Evolutionary conservation across 2,888 invertebrate genomes (phyloP), one percentile per base, ranked within the genome.

Genomic region (Anaspis maculata): DNA sequence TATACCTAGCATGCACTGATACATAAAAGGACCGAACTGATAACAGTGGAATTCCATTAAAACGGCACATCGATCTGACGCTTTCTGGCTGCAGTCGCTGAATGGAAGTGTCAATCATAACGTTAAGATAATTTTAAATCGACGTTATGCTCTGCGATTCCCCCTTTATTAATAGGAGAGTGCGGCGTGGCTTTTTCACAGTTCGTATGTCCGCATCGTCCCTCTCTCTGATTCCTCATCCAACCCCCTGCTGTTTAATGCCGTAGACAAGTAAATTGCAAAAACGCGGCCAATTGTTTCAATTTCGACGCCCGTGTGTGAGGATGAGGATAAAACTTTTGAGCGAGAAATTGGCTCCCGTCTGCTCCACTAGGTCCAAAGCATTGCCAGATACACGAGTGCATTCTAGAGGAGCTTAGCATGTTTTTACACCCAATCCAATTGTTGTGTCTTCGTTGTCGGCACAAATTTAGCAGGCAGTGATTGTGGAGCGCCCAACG

Each of bases 81-180:
- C 46, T 45, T 52, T 49, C 50, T n/a, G 40, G 45, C 47, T 49
- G 34, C 43, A 38, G 39, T 42, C 49, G 41, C 41, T 56, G 50
- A 59, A 59, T 59, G 54, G 51, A 56, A 51, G 50, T 56, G 62
- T 62, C 62, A 62, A 61, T 62, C 62, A 62, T 54, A 45, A 48
- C 46, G 56, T 61, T 61, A 58, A 61, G 62, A 62, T 60, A 61
- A 62, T 59, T 50, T 48, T 39, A 41, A n/a, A n/a, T n/a, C n/a
- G n/a, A n/a, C n/a, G n/a, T n/a, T n/a, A 45, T 45, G 44, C 41
- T 52, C 48, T 49, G 44, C 37, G 30, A 25, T 23, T 25, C 39
- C 39, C 37, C 39, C 34, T 37, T 27, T 19, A 34, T 30, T 34
- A 31, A n/a, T n/a, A n/a, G n/a, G n/a, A n/a, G n/a, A n/a, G n/a